Base-by-base conservation (phyloP, 2,888 invertebrate genomes). In the Blastobasis lacticolella region DNA sequence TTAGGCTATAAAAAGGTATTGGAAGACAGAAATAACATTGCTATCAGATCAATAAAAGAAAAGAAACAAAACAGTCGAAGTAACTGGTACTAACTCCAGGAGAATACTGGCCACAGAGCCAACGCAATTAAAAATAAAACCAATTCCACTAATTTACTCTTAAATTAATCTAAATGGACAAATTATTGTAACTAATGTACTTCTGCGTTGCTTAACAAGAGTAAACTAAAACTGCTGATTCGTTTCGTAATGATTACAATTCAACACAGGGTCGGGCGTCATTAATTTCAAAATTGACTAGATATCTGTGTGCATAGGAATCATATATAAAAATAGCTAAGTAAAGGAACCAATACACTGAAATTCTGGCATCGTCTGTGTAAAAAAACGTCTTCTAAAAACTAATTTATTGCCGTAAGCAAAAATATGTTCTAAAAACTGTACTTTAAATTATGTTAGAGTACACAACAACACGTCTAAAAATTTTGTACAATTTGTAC, bases 231-330 rank as follows among this genome's bases (percentile, higher is more conserved):
- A 75, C 65, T 75, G 74, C 73, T 75, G 76, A 68, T 70, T 78
- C 71, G 67, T 76, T 69, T 67, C 67, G 71, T 48, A 45, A 7
- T 37, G 9, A 46, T 70, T 68, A 74, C 73, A 67, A 64, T 66
- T 64, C 57, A 75, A 78, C 81, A 78, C 78, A 76, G 75, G 78
- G 68, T 71, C 69, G 76, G 83, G 70, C 75, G 78, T 76, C 77
- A 70, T 79, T 86, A 86, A 86, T 87, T 88, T 88, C 87, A 86
- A 82, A 83, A 85, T 88, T 88, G 87, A 88, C 87, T 88, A 88
- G 87, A 88, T 85, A 82, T 75, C 87, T 87, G 86, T 79, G 84
- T 86, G 87, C 82, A 82, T 86, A 88, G 87, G 87, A 88, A 86
- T 82, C 83, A 77, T 83, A 78, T 73, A 78, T 80, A 77, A 80